Evolutionary conservation across 1,140 invertebrate species (phyloP).

Genomic region (Penaeus chinensis): DNA sequence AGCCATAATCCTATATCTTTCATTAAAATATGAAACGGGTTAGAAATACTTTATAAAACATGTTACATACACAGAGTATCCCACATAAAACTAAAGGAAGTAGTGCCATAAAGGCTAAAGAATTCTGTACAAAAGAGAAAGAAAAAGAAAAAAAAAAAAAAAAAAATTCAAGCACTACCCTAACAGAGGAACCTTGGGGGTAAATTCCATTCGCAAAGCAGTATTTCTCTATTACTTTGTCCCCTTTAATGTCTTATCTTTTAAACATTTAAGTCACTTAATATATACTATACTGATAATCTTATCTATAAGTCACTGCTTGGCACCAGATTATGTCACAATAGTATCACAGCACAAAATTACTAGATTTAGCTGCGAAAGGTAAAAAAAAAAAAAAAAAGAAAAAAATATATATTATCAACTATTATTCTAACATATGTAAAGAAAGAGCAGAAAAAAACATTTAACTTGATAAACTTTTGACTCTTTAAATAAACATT

Average conservation of each 20-base stretch:
- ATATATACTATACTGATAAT: slow-evolving; percentile 21
- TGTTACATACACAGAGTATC: slow-evolving; percentile 39
- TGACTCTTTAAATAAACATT: not conserved
- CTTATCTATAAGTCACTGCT: slow-evolving; percentile 36
- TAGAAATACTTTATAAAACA: slow-evolving; percentile 44
- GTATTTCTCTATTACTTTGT: not conserved
- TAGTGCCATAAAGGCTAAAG: slow-evolving; percentile 27
- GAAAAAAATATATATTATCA: not conserved
- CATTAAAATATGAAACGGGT: slow-evolving; percentile 43
- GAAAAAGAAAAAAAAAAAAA: too few species aligned
- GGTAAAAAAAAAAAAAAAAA: slow-evolving; percentile 24
- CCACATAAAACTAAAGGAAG: slow-evolving; percentile 27
- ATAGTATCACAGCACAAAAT: slow-evolving; percentile 44
- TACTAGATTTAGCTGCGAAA: slow-evolving; percentile 40
- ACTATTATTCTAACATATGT: not conserved
- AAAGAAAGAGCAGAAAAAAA: not conserved
- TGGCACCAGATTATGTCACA: slow-evolving; percentile 48
- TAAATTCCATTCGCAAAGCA: not conserved
- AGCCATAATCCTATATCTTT: slow-evolving; percentile 19
- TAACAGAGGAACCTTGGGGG: slow-evolving; percentile 6
- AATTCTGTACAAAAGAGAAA: slow-evolving; percentile 19
- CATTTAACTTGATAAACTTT: not conserved
- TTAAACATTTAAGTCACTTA: slow-evolving; percentile 4
- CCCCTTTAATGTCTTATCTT: not conserved
- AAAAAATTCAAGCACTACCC: not conserved